Percentiles rank a stretch among this genome's conserved stretches.
Conservation (phyloP, 2,113 vertebrate genomes). For the Collichthys lucidus region DNA sequence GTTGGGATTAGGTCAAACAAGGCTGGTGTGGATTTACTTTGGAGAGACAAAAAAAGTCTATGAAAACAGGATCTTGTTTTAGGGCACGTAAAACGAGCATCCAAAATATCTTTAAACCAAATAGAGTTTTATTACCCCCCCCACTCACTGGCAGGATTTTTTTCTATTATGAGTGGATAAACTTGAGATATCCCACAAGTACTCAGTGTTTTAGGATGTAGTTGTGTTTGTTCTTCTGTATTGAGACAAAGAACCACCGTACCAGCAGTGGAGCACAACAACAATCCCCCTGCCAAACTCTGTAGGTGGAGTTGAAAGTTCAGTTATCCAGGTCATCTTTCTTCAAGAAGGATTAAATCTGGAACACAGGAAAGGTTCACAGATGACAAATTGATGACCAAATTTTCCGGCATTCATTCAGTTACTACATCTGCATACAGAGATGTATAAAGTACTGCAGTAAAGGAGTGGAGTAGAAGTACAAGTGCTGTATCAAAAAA, state of each 20-base stretch:
- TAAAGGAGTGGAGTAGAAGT: too few species aligned
- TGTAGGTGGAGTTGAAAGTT: too few species aligned
- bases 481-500: too few species aligned
- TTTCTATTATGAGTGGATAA: neutral
- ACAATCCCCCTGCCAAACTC: too few species aligned
- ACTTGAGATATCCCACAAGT: neutral
- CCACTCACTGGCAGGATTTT: neutral
- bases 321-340: too few species aligned
- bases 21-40: constrained; percentile 27
- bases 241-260: neutral
- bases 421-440: neutral
- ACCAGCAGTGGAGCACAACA: neutral
- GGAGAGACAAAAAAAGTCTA: constrained; percentile 12
- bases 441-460: too few species aligned
- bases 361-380: neutral
- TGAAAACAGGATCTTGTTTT: constrained; percentile 19
- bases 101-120: constrained; percentile 2
- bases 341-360: too few species aligned
- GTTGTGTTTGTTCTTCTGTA: neutral
- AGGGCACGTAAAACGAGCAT: neutral
- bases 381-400: neutral
- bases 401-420: neutral
- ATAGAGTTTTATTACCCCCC: neutral
- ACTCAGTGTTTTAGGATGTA: too few species aligned
- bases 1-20: constrained; percentile 29